Percentiles rank a stretch among this genome's conserved stretches.
Evolutionary conservation across 2,113 vertebrate species (phyloP).

Genomic region (Thalassoma bifasciatum): DNA sequence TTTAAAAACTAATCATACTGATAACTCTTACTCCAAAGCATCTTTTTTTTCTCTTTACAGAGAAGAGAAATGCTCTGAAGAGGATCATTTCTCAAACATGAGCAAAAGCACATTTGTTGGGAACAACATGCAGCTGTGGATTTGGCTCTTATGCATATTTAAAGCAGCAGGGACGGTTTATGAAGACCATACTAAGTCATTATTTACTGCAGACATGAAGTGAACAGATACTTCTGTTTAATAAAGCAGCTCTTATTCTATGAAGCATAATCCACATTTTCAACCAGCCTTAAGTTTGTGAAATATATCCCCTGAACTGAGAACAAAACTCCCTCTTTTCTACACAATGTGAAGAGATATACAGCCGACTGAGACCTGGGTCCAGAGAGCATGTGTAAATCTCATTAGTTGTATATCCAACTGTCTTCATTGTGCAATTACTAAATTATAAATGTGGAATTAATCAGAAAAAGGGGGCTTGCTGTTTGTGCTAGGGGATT

Average conservation of each 20-base stretch:
- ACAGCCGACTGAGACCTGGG: constrained; percentile 53
- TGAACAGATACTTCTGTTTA: too few species aligned
- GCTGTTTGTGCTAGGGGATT: constrained; percentile 76
- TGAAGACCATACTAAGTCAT: too few species aligned
- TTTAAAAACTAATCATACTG: not conserved
- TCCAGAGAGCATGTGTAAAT: constrained; percentile 72
- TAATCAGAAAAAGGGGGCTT: constrained; percentile 74
- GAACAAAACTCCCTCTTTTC: constrained; percentile 2
- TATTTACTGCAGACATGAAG: too few species aligned
- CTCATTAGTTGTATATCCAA: constrained; percentile 76
- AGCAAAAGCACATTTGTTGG: not conserved
- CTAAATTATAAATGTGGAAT: constrained; percentile 80
- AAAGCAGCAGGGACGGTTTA: not conserved
- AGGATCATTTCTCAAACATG: not conserved
- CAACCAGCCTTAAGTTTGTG: too few species aligned
- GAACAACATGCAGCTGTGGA: not conserved
- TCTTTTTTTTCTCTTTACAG: not conserved
- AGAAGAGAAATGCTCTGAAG: not conserved
- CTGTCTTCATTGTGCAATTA: constrained; percentile 75
- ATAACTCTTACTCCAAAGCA: not conserved
- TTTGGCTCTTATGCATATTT: not conserved
- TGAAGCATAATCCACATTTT: not conserved
- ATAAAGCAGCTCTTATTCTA: too few species aligned
- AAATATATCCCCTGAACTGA: too few species aligned
- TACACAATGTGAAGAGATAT: constrained; percentile 44